A percentile compares a stretch with the other conserved stretches of the same genome.
Evolutionary conservation across 1,140 invertebrate genomes (phyloP).

Genomic region (Plectrocnemia conspersa): DNA sequence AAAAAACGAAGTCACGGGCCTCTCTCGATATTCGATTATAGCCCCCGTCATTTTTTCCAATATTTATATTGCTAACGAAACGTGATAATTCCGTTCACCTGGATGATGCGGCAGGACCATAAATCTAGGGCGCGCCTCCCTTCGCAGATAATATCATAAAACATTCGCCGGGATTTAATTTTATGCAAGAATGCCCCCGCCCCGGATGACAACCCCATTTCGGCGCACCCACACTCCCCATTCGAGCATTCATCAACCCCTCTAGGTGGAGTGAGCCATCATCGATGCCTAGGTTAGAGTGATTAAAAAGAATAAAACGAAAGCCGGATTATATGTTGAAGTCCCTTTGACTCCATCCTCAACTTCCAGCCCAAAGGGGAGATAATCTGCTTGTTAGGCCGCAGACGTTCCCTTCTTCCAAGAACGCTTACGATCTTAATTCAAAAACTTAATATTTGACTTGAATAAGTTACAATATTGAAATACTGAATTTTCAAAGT

Average conservation of each 20-base stretch:
- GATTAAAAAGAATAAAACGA: not conserved
- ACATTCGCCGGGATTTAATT: slow-evolving; percentile 35
- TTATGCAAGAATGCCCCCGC: slow-evolving; percentile 35
- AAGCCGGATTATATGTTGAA: not conserved
- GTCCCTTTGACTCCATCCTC: too few species aligned
- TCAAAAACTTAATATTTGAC: too few species aligned
- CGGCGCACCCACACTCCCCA: slow-evolving; percentile 4
- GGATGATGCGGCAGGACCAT: slow-evolving; percentile 15
- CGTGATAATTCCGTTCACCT: slow-evolving; percentile 35
- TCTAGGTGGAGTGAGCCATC: slow-evolving; percentile 20
- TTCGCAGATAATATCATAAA: slow-evolving; percentile 35
- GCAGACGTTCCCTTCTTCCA: too few species aligned
- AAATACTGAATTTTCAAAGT: too few species aligned
- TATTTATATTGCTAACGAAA: slow-evolving; percentile 35
- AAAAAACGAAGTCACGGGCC: not conserved
- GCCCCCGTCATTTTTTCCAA: slow-evolving; percentile 15
- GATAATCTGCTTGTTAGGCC: too few species aligned
- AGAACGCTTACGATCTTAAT: too few species aligned
- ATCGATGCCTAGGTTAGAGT: not conserved
- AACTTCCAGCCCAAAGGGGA: too few species aligned
- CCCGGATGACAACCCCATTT: slow-evolving; percentile 21
- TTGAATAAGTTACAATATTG: too few species aligned
- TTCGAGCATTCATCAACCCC: slow-evolving; percentile 12
- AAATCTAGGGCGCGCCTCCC: slow-evolving; percentile 14
- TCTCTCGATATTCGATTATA: slow-evolving; percentile 21